Evolutionary conservation across 2,797 vertebrate species (phyloP), one percentile per base, ranked within the genome.

Genomic region (Gephyroberyx darwinii): DNA sequence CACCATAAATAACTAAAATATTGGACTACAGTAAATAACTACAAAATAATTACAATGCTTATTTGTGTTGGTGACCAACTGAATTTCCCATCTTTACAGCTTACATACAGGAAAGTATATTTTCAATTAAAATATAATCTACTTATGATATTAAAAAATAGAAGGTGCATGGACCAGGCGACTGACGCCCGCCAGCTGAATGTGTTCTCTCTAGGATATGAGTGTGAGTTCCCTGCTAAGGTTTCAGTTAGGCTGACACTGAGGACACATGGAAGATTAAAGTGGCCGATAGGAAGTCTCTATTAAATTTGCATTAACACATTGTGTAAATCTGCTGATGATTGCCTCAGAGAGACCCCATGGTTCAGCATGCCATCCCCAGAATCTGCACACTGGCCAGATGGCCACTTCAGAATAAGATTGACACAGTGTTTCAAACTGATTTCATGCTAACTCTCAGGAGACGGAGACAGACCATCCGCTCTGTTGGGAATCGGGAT

Each of bases 371-470:
- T 95, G 92, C 94, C 93, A 90, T 95, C 94, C 94, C 92, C 91
- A 90, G 94, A 93, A 93, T 90, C 89, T 95, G 96, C 95, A 96
- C 95, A 93, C 95, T 93, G 94, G 95, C 97, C 96, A 98, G 97
- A 99, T 98, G 97, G 97, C 94, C 93, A 96, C 95, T 97, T 95
- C 95, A 92, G 94, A 95, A 95, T 95, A 94, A 96, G 95, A 96
- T 94, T 96, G 96, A 97, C 97, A 96, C 94, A 93, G 95, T 96
- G 94, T 98, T 96, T 97, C 98, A 96, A 98, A 97, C 95, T 92
- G 96, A 99, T 99, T 99, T 99, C 96, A 98, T 94, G 95, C 94
- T 93, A 91, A 94, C 87, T 95, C 97, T 97, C 96, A 85, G 89
- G 96, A 96, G 96, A 94, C 91, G 92, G 92, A 94, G 95, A 94